Evolutionary conservation across 2,888 invertebrate genomes (phyloP).

Genomic region (Amphipoea lucens): DNA sequence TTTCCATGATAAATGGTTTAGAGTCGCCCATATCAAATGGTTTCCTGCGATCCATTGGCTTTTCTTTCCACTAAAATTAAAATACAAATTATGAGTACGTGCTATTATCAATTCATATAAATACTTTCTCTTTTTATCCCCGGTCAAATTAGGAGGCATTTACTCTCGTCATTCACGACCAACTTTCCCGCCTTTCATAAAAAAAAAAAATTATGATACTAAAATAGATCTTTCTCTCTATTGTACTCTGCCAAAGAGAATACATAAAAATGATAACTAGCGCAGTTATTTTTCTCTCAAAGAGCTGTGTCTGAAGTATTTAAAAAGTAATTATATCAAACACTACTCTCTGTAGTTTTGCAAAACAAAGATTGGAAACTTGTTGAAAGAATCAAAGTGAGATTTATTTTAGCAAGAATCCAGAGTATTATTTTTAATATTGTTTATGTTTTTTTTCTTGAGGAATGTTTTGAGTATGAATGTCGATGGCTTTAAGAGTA

Average conservation of each 20-base stretch:
- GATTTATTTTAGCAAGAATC: neutral
- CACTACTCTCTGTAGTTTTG: slow-evolving; percentile 8
- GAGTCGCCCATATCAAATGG: no score
- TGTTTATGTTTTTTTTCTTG: neutral
- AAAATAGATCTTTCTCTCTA: slow-evolving; percentile 12
- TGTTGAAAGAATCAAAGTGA: slow-evolving; percentile 14
- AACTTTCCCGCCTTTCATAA: slow-evolving; percentile 18
- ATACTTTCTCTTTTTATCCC: neutral
- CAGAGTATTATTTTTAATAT: neutral
- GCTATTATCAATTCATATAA: neutral
- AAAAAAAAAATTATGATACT: slow-evolving; percentile 6
- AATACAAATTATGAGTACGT: neutral
- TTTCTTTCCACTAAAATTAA: neutral
- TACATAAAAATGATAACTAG: slow-evolving; percentile 21
- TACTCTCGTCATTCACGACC: neutral
- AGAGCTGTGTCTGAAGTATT: slow-evolving; percentile 21
- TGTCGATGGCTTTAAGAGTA: no score
- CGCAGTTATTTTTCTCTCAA: slow-evolving; percentile 15
- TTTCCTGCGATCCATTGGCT: no score
- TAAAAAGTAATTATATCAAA: slow-evolving; percentile 34
- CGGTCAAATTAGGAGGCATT: neutral
- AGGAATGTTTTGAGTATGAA: no score
- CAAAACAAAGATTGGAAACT: slow-evolving; percentile 27
- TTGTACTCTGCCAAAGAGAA: slow-evolving; percentile 31
- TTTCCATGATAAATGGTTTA: no score